Evolutionary conservation across 2,888 invertebrate species (phyloP), one percentile per base, ranked within the genome.

Genomic region (Netelia virgata): DNA sequence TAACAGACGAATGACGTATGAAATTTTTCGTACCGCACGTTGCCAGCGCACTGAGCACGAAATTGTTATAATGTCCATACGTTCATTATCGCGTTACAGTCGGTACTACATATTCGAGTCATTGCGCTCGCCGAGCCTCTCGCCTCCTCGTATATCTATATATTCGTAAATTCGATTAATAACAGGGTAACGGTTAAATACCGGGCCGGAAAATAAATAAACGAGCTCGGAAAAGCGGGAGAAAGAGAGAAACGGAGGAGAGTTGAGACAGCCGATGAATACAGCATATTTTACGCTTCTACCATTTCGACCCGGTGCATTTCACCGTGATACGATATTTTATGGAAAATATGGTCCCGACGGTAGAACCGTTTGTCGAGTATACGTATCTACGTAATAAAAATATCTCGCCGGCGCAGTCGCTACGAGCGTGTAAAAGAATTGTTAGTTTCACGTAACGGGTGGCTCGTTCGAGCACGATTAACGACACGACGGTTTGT

Each of bases 41-140:
- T 68, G 43, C 23, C 41, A 11, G 16, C 28, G 64, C 66, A 72
- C 18, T 1, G 43, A 43, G 63, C 18, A 63, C 63, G 81, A 83
- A 85, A 87, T 83, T 86, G 82, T 84, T 85, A 80, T 86, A 85
- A 86, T 78, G 57, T 82, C 74, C 74, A 63, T 81, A 84, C 82
- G 75, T 83, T 86, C 76, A 85, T 87, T 87, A 83, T 87, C 84
- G 77, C 79, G 20, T 79, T 66, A 83, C 83, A 85, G 79, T 85
- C 78, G 73, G 64, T 36, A 64, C 36, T 73, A 53, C 59, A 77
- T 68, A 73, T 73, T 61, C 69, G 63, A 68, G 66, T 41, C 59
- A 63, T 43, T 61, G 74, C 55, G 50, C 55, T 16, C 55, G 41
- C 41, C 36, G 11, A 14, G 2, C 47, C 9, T 57, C 18, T 9